A percentile compares a stretch with the other conserved stretches of the same genome.
phyloP scores from a whole-genome alignment of 2,113 vertebrate species.

The Lanius ludovicianus region DNA sequence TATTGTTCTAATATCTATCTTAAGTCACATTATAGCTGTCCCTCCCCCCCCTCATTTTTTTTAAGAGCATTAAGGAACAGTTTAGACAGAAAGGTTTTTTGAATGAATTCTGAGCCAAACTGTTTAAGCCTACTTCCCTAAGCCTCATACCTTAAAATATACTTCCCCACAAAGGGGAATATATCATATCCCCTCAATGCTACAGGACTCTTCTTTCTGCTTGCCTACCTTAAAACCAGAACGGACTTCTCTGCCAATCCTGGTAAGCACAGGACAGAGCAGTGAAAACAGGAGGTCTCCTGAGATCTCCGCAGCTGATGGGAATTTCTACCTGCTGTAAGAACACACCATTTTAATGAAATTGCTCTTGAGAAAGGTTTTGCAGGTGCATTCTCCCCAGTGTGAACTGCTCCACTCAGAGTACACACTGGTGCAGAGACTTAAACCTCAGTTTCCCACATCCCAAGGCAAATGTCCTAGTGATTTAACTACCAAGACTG shows the following conservation, averaged over 20 bases:
- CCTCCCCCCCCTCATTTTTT: not conserved
- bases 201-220: not conserved
- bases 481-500: not conserved
- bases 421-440: constrained; percentile 8
- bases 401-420: not conserved
- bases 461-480: constrained; percentile 27
- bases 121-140: not conserved
- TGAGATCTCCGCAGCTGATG: accelerated
- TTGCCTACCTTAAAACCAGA: not conserved
- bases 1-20: not conserved
- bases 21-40: not conserved
- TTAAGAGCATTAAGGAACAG: not conserved
- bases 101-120: not conserved
- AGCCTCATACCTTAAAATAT: not conserved
- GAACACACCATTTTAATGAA: not conserved
- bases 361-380: not conserved
- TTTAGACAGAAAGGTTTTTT: not conserved
- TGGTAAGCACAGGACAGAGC: not conserved
- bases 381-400: not conserved
- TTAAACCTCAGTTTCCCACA: constrained; percentile 58
- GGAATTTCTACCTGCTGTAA: not conserved
- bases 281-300: not conserved
- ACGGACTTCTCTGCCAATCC: not conserved
- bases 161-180: not conserved
- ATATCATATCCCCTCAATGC: not conserved